Conservation (phyloP, 1,140 invertebrate genomes). For the Drosophila pectinifera region DNA sequence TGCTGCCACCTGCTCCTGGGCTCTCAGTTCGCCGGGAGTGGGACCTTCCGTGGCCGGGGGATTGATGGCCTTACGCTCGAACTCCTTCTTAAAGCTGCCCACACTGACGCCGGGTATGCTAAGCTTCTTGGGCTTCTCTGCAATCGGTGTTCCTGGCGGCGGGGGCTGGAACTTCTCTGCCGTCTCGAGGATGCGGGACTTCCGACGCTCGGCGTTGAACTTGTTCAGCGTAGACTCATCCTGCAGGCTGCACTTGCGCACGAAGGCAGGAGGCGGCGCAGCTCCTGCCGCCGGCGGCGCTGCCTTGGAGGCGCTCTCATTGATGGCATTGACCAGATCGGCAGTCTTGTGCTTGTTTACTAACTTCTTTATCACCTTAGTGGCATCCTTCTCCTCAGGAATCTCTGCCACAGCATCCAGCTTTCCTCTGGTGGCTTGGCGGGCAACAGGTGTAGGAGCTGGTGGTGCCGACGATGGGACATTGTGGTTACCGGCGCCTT, state of each 20-base stretch:
- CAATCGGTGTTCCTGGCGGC: constrained; percentile 40
- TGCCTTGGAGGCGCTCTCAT: constrained; percentile 62
- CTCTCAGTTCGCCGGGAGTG: constrained; percentile 68
- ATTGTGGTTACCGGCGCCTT: neutral
- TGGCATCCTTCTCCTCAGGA: constrained; percentile 73
- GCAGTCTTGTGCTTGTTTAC: constrained; percentile 81
- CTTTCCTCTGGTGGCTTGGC: constrained; percentile 60
- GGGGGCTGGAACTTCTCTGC: constrained; percentile 89
- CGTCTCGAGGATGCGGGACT: constrained; percentile 90
- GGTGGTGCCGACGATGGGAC: neutral
- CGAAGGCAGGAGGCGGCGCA: constrained; percentile 44
- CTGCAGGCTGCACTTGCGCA: constrained; percentile 83
- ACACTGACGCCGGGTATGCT: constrained; percentile 93
- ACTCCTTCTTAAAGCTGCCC: constrained; percentile 92
- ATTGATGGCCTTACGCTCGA: constrained; percentile 91
- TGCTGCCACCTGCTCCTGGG: constrained; percentile 73
- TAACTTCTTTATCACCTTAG: constrained; percentile 84
- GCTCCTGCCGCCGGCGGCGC: constrained; percentile 2
- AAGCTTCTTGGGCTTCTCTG: constrained; percentile 90
- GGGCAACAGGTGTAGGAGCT: constrained; percentile 31
- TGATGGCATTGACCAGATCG: constrained; percentile 81
- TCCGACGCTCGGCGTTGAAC: constrained; percentile 85
- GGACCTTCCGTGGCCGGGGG: constrained; percentile 84
- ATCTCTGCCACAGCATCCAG: constrained; percentile 74
- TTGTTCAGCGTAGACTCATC: constrained; percentile 83